Evolutionary conservation across 2,888 invertebrate species (phyloP).

Genomic region (Lasius platythorax): DNA sequence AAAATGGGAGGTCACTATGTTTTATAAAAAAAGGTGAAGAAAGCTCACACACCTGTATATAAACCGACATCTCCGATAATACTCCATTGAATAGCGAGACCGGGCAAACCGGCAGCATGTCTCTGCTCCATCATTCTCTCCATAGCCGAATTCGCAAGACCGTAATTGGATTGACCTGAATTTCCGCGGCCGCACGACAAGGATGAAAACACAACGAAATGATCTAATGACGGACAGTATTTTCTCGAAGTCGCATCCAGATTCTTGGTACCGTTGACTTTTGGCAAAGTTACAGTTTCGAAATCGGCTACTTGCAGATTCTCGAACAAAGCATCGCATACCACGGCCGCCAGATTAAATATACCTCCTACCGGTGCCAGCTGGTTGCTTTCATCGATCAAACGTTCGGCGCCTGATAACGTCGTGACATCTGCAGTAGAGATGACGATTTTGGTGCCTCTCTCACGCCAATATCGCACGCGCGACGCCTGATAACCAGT

Average conservation of each 20-base stretch:
- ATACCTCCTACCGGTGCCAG: constrained; percentile 85
- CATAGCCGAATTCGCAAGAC: too few relatives aligned
- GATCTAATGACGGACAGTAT: constrained; percentile 86
- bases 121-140: too few relatives aligned
- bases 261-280: constrained; percentile 93
- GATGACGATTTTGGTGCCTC: constrained; percentile 86
- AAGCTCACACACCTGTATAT: too few relatives aligned
- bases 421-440: constrained; percentile 85
- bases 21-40: too few relatives aligned
- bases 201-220: too few relatives aligned
- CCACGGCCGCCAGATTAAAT: constrained; percentile 97
- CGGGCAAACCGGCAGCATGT: too few relatives aligned
- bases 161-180: too few relatives aligned
- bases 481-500: too few relatives aligned
- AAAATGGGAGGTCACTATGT: too few relatives aligned
- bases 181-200: too few relatives aligned
- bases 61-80: too few relatives aligned
- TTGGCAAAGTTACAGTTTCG: constrained; percentile 86
- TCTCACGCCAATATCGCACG: constrained; percentile 87
- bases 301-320: constrained; percentile 92
- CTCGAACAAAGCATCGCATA: constrained; percentile 95
- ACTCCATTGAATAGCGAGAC: constrained; percentile 75
- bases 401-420: constrained; percentile 83
- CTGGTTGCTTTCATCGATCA: constrained; percentile 84
- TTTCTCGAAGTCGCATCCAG: constrained; percentile 93